Evolutionary conservation across 2,797 vertebrate genomes (phyloP).

Genomic region (Anabacerthia variegaticeps): DNA sequence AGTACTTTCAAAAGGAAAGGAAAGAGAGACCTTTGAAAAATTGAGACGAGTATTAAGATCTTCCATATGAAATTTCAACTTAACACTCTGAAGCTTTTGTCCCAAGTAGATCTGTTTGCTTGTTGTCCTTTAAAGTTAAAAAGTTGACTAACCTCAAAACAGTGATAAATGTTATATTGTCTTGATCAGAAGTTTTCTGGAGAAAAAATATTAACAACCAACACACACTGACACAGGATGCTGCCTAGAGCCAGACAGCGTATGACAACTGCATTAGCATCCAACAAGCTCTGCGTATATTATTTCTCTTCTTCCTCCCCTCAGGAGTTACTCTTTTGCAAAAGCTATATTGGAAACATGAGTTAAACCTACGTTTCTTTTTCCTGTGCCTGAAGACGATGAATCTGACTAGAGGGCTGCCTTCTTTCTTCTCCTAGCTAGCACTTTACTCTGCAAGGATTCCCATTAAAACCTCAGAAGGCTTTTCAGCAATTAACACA

Average conservation of each 20-base stretch:
- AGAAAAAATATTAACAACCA: not conserved
- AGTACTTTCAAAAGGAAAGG: not conserved
- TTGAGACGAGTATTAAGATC: not conserved
- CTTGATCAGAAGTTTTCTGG: not conserved
- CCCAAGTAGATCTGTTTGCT: not conserved
- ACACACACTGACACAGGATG: not conserved
- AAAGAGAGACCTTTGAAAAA: not conserved
- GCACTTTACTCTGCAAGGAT: not conserved
- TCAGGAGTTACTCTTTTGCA: not conserved
- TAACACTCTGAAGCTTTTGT: not conserved
- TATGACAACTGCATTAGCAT: not conserved
- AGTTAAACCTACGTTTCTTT: not conserved
- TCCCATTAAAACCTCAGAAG: not conserved
- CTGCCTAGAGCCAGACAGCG: not conserved
- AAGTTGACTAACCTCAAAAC: not conserved
- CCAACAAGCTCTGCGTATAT: not conserved
- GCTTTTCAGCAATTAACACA: conserved; percentile 38
- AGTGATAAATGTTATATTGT: not conserved
- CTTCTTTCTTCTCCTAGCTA: not conserved
- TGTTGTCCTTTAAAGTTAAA: not conserved
- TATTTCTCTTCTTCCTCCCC: not conserved
- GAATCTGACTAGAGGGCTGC: not conserved
- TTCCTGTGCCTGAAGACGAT: not conserved
- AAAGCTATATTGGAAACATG: rapidly evolving
- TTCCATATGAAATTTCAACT: not conserved